A percentile compares a stretch with the other conserved stretches of the same genome.
Conservation (phyloP, 2,888 invertebrate genomes). For the Pachydiplax longipennis region DNA sequence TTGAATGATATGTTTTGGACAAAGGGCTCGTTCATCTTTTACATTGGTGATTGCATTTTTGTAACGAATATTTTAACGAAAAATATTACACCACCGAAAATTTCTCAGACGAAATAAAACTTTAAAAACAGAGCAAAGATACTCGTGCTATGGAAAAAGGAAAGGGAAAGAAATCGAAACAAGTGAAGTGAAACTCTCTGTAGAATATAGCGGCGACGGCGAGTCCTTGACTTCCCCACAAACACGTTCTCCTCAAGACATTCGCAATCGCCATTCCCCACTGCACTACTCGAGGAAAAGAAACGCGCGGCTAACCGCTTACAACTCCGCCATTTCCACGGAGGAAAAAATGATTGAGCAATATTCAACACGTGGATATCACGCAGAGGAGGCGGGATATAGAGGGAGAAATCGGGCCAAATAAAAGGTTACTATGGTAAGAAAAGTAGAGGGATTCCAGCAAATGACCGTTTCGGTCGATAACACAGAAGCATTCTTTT, state of each 20-base stretch:
- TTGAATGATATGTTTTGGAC: no score
- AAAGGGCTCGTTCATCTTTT: no score
- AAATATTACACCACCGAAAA: no score
- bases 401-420: neutral
- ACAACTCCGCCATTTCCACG: neutral
- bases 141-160: no score
- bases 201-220: no score
- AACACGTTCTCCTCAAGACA: neutral
- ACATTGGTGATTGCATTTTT: no score
- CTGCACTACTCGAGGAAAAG: neutral
- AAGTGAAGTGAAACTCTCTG: neutral
- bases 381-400: neutral
- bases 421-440: neutral
- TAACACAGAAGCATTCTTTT: no score
- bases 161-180: no score
- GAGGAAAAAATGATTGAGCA: neutral
- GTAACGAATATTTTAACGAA: no score
- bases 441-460: neutral
- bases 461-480: no score
- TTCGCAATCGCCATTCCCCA: neutral
- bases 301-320: neutral
- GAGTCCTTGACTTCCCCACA: neutral
- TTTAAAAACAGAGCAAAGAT: no score
- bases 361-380: constrained; percentile 1
- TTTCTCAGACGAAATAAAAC: no score